Evolutionary conservation across 2,888 invertebrate species (phyloP).

Genomic region (Pristionchus mayeri): DNA sequence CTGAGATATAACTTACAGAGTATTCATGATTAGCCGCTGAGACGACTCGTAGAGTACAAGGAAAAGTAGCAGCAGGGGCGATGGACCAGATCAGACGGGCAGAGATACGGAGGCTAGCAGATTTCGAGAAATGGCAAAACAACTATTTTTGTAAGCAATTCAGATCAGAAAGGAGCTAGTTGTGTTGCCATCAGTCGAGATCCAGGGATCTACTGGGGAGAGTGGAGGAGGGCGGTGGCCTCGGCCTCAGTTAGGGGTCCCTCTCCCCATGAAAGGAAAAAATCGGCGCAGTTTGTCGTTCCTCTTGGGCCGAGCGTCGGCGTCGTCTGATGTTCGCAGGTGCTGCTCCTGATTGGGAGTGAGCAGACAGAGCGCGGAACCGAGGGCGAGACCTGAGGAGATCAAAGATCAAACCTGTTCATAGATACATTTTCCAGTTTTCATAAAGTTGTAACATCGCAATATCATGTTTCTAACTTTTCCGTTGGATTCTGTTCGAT

Average conservation of each 20-base stretch:
- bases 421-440: too few species aligned
- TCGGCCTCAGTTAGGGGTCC: not conserved
- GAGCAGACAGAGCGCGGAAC: constrained; percentile 77
- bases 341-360: constrained; percentile 73
- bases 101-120: not conserved
- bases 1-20: not conserved
- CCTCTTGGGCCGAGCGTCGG: constrained; percentile 52
- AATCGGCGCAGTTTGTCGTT: constrained; percentile 54
- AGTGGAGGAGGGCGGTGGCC: not conserved
- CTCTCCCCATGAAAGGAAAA: constrained; percentile 51
- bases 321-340: constrained; percentile 66
- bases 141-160: too few species aligned
- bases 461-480: too few species aligned
- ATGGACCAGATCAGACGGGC: too few species aligned
- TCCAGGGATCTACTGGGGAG: not conserved
- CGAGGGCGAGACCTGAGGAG: constrained; percentile 77
- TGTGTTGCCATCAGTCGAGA: too few species aligned
- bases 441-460: too few species aligned
- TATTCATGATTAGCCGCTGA: not conserved
- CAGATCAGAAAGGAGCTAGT: too few species aligned
- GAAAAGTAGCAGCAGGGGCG: not conserved
- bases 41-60: not conserved
- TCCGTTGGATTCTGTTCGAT: too few species aligned
- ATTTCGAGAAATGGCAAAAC: not conserved
- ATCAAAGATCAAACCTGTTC: not conserved